These are phyloP conservation scores for Epinotia ramella DNA, from an alignment of 2,888 invertebrate species.

Conservation along the genomic window DNA sequence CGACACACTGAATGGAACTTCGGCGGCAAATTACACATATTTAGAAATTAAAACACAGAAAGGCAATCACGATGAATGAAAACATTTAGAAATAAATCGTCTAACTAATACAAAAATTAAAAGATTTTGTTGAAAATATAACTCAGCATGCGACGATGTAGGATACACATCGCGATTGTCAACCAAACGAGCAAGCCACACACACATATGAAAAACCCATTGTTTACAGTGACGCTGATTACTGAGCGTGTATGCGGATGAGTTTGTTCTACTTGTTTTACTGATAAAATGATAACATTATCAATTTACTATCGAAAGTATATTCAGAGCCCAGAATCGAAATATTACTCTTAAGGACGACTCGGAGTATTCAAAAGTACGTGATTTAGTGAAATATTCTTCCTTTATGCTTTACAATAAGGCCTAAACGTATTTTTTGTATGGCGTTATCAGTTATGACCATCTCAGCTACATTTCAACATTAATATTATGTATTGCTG, in stretches of 20 bases:
- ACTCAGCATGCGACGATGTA: constrained; percentile 85
- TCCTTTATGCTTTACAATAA: not conserved
- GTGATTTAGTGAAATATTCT: not conserved
- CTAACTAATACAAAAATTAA: constrained; percentile 81
- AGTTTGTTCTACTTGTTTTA: constrained; percentile 75
- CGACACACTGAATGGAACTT: constrained; percentile 97
- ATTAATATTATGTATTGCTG: not conserved
- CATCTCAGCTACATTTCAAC: constrained; percentile 2
- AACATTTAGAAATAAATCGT: constrained; percentile 84
- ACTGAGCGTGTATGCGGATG: constrained; percentile 67
- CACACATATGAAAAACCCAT: constrained; percentile 76
- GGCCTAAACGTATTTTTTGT: not conserved
- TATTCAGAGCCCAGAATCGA: constrained; percentile 38
- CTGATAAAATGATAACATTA: constrained; percentile 82
- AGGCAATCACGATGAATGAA: constrained; percentile 81
- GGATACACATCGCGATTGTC: constrained; percentile 86
- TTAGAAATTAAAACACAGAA: constrained; percentile 86
- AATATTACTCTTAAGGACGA: not conserved
- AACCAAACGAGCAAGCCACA: constrained; percentile 83
- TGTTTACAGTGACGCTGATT: constrained; percentile 78
- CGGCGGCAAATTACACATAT: constrained; percentile 96
- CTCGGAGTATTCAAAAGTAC: not conserved
- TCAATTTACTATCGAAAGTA: constrained; percentile 64
- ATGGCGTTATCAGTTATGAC: constrained; percentile 21
- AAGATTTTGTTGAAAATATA: constrained; percentile 82